Evolutionary conservation across 1,140 invertebrate species (phyloP), one percentile per base, ranked within the genome.

Genomic region (Pissodes strobi): DNA sequence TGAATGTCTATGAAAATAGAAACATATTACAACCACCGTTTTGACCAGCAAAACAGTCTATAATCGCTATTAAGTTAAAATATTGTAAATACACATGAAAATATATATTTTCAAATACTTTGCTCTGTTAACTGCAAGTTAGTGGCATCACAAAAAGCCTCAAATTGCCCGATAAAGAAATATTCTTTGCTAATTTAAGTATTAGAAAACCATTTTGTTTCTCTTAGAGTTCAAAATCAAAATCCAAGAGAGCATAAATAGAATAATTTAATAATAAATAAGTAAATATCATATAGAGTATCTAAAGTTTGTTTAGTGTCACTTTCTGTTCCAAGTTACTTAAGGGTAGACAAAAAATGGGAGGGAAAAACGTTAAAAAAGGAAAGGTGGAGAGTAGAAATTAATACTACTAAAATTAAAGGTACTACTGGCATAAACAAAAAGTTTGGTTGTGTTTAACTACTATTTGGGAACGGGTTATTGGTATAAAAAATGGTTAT

Each of bases 401-500:
- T 55, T 34, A 39, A 62, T 34, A 62, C 60, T 43, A 62, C 48
- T 53, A 64, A 66, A 72, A 63, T 66, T 71, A 69, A 74, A 68
- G 69, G 67, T 72, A 72, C 72, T 74, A 71, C 69, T 74, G 72
- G 72, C 71, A 71, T 68, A 68, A 70, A 67, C 66, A 69, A 70
- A 62, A 67, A 69, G 66, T 72, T 73, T 73, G 70, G 69, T 68
- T 72, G 64, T 64, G 66, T 66, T 72, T 62, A 57, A 34, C 56
- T 60, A 65, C 45, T 67, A 68, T 64, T 70, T 68, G 39, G 59
- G 61, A 55, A 51, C 53, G 25, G 52, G 48, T 22, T 48, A 22
- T 57, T 59, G 56, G 66, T 70, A 69, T 18, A 21, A 46, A 46
- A 46, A 46, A 46, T 10, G 8, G 43, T 46, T 52, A 30, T 52